These are phyloP conservation scores for Hippocampus kuda DNA, from an alignment of 2,797 vertebrate species.

Conservation along the genomic window DNA sequence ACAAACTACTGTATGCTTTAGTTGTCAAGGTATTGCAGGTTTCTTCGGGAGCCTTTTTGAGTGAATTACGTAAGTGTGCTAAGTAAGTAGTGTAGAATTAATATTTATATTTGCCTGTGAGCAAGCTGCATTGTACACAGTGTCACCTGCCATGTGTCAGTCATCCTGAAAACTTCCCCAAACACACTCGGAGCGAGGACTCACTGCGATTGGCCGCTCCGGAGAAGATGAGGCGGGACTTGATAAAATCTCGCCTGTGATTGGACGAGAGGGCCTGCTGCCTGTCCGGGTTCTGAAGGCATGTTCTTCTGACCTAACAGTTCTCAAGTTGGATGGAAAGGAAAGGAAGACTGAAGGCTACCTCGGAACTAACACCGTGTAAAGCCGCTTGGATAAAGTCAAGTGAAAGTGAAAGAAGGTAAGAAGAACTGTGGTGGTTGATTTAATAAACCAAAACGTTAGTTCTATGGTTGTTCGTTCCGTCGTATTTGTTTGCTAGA, in stretches of 20 bases:
- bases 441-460: no score
- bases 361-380: background rate
- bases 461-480: background rate
- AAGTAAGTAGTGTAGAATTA: background rate
- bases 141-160: conserved; percentile 53
- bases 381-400: conserved; percentile 1
- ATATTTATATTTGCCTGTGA: background rate
- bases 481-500: background rate
- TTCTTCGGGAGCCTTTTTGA: background rate
- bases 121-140: background rate
- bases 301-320: conserved; percentile 2
- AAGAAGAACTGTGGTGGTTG: background rate
- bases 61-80: background rate
- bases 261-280: conserved; percentile 38
- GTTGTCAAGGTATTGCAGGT: background rate
- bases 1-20: background rate
- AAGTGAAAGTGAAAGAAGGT: background rate
- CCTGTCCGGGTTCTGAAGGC: conserved; percentile 21
- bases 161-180: conserved; percentile 30
- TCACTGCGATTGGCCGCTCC: conserved; percentile 46
- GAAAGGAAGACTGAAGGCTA: background rate
- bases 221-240: conserved; percentile 28
- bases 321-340: conserved; percentile 2
- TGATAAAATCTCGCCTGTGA: conserved; percentile 7
- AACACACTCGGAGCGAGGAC: background rate